phyloP scores from a whole-genome alignment of 2,113 vertebrate genomes.

The Numida meleagris region DNA sequence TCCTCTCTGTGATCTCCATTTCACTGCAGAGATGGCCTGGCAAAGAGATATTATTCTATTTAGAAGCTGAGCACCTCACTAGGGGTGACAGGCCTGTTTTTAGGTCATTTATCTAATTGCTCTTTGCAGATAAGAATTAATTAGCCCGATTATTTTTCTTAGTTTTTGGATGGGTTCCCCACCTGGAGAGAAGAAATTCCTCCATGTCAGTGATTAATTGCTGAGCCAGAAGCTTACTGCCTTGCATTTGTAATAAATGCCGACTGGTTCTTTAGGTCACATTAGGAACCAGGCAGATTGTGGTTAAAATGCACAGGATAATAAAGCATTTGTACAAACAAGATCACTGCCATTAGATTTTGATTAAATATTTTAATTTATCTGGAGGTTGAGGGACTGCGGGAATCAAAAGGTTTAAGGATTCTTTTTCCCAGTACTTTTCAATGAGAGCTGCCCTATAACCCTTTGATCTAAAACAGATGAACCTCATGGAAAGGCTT shows the following conservation, averaged over 20 bases:
- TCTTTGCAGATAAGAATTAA: slow-evolving; percentile 99
- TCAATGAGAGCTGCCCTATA: neutral
- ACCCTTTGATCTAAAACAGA: slow-evolving; percentile 48
- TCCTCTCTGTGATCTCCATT: slow-evolving; percentile 77
- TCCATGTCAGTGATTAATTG: slow-evolving; percentile 96
- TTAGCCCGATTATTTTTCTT: slow-evolving; percentile 98
- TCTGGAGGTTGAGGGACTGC: slow-evolving; percentile 56
- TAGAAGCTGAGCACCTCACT: slow-evolving; percentile 85
- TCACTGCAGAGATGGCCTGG: slow-evolving; percentile 78
- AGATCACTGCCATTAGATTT: slow-evolving; percentile 71
- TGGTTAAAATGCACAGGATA: slow-evolving; percentile 70
- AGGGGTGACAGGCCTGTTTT: slow-evolving; percentile 92
- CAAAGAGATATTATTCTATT: slow-evolving; percentile 85
- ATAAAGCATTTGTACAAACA: slow-evolving; percentile 79
- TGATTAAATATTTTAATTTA: slow-evolving; percentile 82
- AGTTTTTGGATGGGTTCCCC: slow-evolving; percentile 92
- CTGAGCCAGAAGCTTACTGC: slow-evolving; percentile 89
- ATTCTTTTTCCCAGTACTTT: slow-evolving; percentile 17
- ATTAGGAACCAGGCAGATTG: slow-evolving; percentile 75
- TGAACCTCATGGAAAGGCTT: slow-evolving; percentile 28
- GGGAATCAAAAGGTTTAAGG: slow-evolving; percentile 27
- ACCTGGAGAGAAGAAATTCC: slow-evolving; percentile 96
- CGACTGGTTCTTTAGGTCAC: slow-evolving; percentile 75
- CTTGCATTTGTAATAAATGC: slow-evolving; percentile 85
- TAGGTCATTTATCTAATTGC: slow-evolving; percentile 96